Conservation (phyloP, 2,888 invertebrate species). For the Acleris laterana region DNA sequence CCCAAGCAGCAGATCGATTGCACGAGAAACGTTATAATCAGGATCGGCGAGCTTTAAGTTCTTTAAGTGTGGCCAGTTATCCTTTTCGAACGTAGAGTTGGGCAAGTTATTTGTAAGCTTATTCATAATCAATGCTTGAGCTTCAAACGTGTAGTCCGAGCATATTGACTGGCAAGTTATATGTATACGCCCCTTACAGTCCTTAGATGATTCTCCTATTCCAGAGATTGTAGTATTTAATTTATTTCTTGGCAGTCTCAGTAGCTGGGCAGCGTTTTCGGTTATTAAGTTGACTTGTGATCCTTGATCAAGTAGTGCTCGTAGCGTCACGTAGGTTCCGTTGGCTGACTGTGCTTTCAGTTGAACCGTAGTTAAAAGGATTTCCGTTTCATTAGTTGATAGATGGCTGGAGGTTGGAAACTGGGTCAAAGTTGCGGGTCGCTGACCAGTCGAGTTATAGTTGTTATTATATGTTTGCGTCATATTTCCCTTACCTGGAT, state of each 20-base stretch:
- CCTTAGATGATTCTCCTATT: constrained; percentile 22
- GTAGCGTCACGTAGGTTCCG: constrained; percentile 35
- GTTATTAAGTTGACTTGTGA: constrained; percentile 38
- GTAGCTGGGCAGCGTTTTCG: constrained; percentile 38
- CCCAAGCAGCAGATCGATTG: constrained; percentile 26
- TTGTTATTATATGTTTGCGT: background rate
- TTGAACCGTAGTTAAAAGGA: constrained; percentile 35
- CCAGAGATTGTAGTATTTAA: constrained; percentile 32
- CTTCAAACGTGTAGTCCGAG: constrained; percentile 16
- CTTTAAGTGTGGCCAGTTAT: constrained; percentile 27
- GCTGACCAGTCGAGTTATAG: background rate
- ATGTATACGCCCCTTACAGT: constrained; percentile 21
- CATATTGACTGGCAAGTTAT: constrained; percentile 19
- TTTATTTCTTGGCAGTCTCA: constrained; percentile 29
- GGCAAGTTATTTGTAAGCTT: constrained; percentile 31
- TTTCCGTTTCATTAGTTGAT: constrained; percentile 11
- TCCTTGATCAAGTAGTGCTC: constrained; percentile 40
- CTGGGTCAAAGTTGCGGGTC: background rate
- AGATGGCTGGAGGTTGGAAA: background rate
- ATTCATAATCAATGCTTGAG: constrained; percentile 18
- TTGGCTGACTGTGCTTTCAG: constrained; percentile 27
- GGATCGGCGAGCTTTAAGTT: constrained; percentile 34
- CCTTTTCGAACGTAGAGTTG: constrained; percentile 23
- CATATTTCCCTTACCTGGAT: background rate
- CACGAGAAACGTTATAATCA: constrained; percentile 21